Evolutionary conservation across 2,797 vertebrate genomes (phyloP).

Genomic region (Hoplostethus atlanticus): DNA sequence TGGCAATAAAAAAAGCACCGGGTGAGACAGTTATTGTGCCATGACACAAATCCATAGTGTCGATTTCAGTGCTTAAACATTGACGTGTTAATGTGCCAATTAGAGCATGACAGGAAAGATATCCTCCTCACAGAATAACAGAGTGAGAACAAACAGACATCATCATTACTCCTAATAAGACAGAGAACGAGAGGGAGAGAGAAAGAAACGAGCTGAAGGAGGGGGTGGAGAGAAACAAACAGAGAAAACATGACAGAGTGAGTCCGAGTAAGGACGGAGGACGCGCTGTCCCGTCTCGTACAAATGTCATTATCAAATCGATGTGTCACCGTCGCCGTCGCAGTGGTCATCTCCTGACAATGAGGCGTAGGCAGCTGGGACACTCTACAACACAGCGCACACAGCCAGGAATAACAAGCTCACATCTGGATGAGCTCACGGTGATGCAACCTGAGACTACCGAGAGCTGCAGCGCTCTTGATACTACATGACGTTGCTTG

Average conservation of each 20-base stretch:
- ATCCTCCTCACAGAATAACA: neutral
- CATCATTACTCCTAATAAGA: neutral
- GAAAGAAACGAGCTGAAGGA: neutral
- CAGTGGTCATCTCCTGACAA: neutral
- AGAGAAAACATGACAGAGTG: neutral
- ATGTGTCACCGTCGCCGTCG: conserved; percentile 5
- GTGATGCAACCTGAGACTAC: conserved; percentile 1
- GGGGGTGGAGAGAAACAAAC: neutral
- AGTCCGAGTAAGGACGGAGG: neutral
- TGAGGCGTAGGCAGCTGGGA: neutral
- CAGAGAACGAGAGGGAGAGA: no score
- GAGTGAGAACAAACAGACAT: neutral
- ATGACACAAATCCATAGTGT: conserved; percentile 55
- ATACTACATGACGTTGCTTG: no score
- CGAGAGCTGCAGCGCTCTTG: neutral
- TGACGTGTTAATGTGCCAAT: conserved; percentile 55
- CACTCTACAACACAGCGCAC: neutral
- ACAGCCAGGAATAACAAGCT: neutral
- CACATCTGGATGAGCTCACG: conserved; percentile 21
- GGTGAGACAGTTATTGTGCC: conserved; percentile 41
- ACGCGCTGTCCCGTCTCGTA: neutral
- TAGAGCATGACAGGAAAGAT: conserved; percentile 50
- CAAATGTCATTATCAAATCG: neutral
- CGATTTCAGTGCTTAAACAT: conserved; percentile 50
- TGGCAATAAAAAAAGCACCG: conserved; percentile 18